Evolutionary conservation across 2,113 vertebrate genomes (phyloP).

Genomic region (Ptilorrhoa leucosticta): DNA sequence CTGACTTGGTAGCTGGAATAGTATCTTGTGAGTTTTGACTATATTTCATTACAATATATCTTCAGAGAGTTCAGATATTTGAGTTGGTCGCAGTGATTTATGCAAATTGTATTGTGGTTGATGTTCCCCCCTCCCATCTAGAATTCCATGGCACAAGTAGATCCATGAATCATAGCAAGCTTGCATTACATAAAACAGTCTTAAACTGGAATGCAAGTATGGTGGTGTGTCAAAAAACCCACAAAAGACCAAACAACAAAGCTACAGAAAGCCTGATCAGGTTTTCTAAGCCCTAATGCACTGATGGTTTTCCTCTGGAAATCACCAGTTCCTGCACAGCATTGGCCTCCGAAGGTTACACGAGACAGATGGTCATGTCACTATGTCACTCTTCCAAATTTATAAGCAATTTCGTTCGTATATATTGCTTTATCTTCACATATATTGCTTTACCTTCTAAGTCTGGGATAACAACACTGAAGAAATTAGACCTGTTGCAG

Average conservation of each 20-base stretch:
- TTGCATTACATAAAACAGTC: background rate
- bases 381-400: background rate
- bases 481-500: background rate
- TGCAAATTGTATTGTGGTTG: rapidly evolving
- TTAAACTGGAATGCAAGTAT: background rate
- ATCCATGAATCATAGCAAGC: background rate
- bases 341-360: background rate
- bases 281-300: background rate
- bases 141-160: background rate
- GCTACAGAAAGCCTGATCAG: background rate
- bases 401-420: background rate
- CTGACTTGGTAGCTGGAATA: background rate
- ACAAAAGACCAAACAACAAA: background rate
- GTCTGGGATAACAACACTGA: background rate
- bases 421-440: background rate
- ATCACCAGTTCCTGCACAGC: background rate
- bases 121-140: background rate
- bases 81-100: background rate
- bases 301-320: background rate
- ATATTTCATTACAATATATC: background rate
- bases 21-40: background rate
- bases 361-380: background rate
- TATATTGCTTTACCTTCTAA: background rate
- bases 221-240: background rate
- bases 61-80: background rate